Percentiles rank a stretch among this genome's conserved stretches.
phyloP scores from a whole-genome alignment of 2,888 invertebrate species.

The Thysanoteuthis rhombus region DNA sequence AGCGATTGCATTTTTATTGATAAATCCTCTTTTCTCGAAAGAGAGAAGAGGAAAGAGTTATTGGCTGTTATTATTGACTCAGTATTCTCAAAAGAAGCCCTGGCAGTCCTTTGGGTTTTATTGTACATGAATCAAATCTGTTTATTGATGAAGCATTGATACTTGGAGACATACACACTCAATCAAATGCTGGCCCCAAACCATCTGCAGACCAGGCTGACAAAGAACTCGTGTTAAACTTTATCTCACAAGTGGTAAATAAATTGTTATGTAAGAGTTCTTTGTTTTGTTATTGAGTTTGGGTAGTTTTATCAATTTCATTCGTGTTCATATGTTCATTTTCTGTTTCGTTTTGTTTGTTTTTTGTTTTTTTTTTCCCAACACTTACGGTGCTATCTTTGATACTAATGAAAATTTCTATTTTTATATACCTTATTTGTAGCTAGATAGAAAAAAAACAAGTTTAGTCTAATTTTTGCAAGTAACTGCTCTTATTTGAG shows the following conservation, averaged over 20 bases:
- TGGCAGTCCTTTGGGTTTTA: background rate
- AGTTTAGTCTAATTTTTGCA: too few relatives aligned
- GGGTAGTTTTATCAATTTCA: background rate
- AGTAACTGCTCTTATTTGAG: too few relatives aligned
- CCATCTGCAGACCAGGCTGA: background rate
- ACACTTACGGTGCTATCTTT: too few relatives aligned
- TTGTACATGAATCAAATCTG: background rate
- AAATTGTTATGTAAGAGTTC: background rate
- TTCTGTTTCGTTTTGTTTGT: too few relatives aligned
- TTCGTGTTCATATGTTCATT: background rate
- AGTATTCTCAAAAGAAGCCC: background rate
- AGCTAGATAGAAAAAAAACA: too few relatives aligned
- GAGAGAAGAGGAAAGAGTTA: background rate
- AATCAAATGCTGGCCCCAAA: constrained; percentile 12
- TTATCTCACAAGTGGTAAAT: background rate
- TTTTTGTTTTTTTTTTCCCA: too few relatives aligned
- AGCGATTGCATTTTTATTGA: too few relatives aligned
- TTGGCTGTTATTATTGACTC: background rate
- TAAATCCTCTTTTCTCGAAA: background rate
- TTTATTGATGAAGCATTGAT: background rate
- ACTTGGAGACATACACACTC: background rate
- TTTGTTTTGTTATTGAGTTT: background rate
- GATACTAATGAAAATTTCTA: too few relatives aligned
- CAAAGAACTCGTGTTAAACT: background rate
- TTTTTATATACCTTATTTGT: too few relatives aligned